phyloP scores from a whole-genome alignment of 2,797 vertebrate species.

The Sus cebifrons region DNA sequence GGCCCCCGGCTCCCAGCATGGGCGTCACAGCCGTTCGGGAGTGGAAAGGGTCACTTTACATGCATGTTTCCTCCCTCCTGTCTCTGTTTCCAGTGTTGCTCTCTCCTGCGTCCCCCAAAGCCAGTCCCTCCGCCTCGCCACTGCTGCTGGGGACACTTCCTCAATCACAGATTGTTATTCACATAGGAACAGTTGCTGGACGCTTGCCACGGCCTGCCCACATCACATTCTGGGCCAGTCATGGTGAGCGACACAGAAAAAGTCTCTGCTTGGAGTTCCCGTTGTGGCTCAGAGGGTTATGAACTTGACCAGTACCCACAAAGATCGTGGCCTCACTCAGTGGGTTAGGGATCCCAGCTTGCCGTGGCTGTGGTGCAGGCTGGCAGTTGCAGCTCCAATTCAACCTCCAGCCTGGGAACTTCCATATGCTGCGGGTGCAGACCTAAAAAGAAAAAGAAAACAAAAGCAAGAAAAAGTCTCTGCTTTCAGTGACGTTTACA shows the following conservation, averaged over 20 bases:
- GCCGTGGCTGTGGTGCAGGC: too few species aligned
- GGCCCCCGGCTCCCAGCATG: neutral
- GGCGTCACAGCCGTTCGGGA: too few species aligned
- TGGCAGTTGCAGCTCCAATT: too few species aligned
- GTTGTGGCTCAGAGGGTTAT: too few species aligned
- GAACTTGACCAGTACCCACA: too few species aligned
- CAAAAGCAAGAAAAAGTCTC: neutral
- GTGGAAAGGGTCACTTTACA: neutral
- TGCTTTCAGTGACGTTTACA: neutral
- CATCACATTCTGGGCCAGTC: neutral
- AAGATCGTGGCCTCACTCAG: too few species aligned
- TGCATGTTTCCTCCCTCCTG: accelerated
- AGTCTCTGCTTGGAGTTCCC: neutral
- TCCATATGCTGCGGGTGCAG: too few species aligned
- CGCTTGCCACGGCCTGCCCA: accelerated
- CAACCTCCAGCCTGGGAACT: too few species aligned
- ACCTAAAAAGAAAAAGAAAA: too few species aligned
- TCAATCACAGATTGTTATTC: too few species aligned
- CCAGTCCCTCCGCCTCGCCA: too few species aligned
- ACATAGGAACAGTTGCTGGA: neutral
- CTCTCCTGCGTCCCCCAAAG: neutral
- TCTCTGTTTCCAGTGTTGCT: neutral
- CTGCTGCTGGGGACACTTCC: neutral
- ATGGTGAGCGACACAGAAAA: neutral
- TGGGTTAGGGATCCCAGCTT: too few species aligned